Conservation (phyloP, 2,888 invertebrate species). For the Petrolisthes cinctipes region DNA sequence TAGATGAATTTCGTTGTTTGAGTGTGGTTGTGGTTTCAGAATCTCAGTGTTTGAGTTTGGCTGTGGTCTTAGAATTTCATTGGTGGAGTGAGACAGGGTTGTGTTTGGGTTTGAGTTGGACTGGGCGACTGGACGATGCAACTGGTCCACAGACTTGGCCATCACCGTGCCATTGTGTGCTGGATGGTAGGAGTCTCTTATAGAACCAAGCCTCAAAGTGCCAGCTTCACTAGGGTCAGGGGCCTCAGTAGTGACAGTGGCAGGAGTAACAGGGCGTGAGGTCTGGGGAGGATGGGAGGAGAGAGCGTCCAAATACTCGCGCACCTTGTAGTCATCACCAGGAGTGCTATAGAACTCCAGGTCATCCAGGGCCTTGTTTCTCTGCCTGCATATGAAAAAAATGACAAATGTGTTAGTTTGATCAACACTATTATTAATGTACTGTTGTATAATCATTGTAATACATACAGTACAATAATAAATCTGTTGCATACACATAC, state of each 20-base stretch:
- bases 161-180: slow-evolving; percentile 14
- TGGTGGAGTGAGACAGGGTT: slow-evolving; percentile 37
- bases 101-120: not conserved
- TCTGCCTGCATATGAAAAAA: slow-evolving; percentile 52
- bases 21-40: not conserved
- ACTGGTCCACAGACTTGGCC: slow-evolving; percentile 49
- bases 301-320: slow-evolving; percentile 59
- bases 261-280: slow-evolving; percentile 49
- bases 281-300: slow-evolving; percentile 35
- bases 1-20: not conserved
- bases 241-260: slow-evolving; percentile 51
- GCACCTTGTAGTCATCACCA: slow-evolving; percentile 59
- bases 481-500: too few relatives aligned
- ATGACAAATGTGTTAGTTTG: not conserved
- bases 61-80: slow-evolving; percentile 44
- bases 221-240: slow-evolving; percentile 27
- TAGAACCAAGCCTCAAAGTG: slow-evolving; percentile 17
- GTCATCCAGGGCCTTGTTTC: slow-evolving; percentile 65
- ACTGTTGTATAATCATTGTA: not conserved
- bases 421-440: not conserved
- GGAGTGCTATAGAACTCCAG: slow-evolving; percentile 61
- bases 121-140: slow-evolving; percentile 22
- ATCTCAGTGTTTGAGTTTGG: slow-evolving; percentile 27
- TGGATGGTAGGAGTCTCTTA: slow-evolving; percentile 36
- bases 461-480: too few relatives aligned